Evolutionary conservation across 2,113 vertebrate species (phyloP).

Genomic region (Felis chaus): DNA sequence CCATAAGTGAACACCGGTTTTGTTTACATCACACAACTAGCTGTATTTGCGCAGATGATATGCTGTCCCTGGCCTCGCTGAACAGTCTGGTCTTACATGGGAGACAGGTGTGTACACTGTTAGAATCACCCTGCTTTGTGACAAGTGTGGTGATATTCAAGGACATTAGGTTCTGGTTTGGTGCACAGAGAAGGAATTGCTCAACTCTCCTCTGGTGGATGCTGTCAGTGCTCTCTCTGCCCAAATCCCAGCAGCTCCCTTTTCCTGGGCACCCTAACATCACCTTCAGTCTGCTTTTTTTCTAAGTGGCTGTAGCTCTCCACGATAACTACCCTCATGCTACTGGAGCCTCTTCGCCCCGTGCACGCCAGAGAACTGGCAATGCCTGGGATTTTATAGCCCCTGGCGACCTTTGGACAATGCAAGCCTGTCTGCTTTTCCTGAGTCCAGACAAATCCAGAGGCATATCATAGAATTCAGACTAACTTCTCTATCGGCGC

Average conservation of each 20-base stretch:
- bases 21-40: neutral
- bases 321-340: neutral
- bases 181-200: neutral
- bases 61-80: neutral
- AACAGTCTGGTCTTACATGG: slow-evolving; percentile 3
- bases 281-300: neutral
- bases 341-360: neutral
- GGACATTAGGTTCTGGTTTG: neutral
- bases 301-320: neutral
- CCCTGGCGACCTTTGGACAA: neutral
- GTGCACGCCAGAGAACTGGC: neutral
- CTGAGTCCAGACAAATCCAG: neutral
- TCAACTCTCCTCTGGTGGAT: neutral
- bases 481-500: neutral
- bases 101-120: neutral
- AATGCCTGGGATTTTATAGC: neutral
- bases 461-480: neutral
- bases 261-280: neutral
- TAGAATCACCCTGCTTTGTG: neutral
- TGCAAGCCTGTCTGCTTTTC: neutral
- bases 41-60: neutral
- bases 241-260: neutral
- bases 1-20: neutral
- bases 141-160: neutral
- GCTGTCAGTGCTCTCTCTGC: neutral